Base-by-base conservation (phyloP, 2,888 invertebrate genomes). In the Eumerus sabulonum region DNA sequence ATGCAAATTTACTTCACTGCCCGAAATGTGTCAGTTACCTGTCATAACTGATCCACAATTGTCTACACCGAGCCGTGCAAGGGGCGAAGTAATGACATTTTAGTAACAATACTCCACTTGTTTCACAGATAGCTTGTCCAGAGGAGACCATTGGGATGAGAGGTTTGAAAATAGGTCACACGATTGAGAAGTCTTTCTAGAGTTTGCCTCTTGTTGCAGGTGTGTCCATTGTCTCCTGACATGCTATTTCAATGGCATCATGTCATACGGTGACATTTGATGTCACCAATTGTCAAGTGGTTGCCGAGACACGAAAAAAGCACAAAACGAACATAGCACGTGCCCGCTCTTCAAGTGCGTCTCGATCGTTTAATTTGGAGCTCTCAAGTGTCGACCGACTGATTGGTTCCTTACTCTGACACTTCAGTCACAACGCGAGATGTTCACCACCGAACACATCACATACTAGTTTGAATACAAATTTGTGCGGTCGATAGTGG, bases 1-100 rank as follows among this genome's bases (percentile, higher is more conserved):
- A 73, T 79, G 79, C 79, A 73, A 79, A 79, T 79, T 79, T 79
- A 68, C 64, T 68, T 68, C 64, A 67, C 67, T 53, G 68, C 50
- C 54, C 50, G 73, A 59, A 73, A 74, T 67, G 59, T 79, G 79
- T 79, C 73, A 73, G 79, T 73, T 68, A 63, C 68, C 68, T 79
- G 73, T 79, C 79, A 79, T 73, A 79, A 79, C 68, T 73, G 73
- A 79, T 79, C 68, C 53, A 63, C 2, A 72, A 56, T 67, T 77
- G 72, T 77, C 77, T 50, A 27, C 27, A 27, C 27, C 36, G 62
- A 67, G 67, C 47, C 67, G 62, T 57, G 47, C 36, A 27, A 73
- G 70, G 45, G 47, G 57, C 62, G 51, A 53, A 53, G 59, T 59
- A 64, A 70, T 70, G 27, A 27, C 2, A 27, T 27, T 7, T 2